These are phyloP conservation scores for Falcaria lacertinaria DNA, from an alignment of 2,888 invertebrate species.

Conservation along the genomic window DNA sequence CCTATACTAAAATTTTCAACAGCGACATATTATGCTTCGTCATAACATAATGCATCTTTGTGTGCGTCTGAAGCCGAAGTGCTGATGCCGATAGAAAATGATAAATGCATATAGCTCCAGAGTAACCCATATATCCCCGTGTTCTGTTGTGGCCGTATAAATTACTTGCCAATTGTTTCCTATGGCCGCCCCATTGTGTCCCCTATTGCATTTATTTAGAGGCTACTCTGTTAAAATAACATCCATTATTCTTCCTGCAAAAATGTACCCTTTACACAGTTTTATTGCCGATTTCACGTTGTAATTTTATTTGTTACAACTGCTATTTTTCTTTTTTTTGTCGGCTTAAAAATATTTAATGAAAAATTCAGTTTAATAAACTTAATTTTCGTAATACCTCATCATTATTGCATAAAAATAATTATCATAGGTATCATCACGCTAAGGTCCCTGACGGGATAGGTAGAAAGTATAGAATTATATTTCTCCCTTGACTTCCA, in stretches of 20 bases:
- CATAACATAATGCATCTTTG: background rate
- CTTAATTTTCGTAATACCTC: too few relatives aligned
- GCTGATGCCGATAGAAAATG: constrained; percentile 55
- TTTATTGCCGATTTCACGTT: background rate
- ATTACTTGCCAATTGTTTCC: constrained; percentile 68
- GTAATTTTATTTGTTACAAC: background rate
- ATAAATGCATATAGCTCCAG: constrained; percentile 50
- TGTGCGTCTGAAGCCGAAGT: constrained; percentile 10
- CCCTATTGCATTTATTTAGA: constrained; percentile 38
- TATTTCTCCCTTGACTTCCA: too few relatives aligned
- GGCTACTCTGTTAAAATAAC: constrained; percentile 36
- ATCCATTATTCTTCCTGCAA: constrained; percentile 26
- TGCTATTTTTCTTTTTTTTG: background rate
- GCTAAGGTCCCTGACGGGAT: too few relatives aligned
- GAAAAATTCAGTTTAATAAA: too few relatives aligned
- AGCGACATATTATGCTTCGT: too few relatives aligned
- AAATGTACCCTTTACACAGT: constrained; percentile 22
- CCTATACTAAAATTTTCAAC: too few relatives aligned
- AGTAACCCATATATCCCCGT: constrained; percentile 41
- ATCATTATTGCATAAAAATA: too few relatives aligned
- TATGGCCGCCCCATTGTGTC: constrained; percentile 48
- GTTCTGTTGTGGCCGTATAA: constrained; percentile 48
- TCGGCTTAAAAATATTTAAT: background rate
- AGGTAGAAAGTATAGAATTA: too few relatives aligned
- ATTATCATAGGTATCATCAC: too few relatives aligned